These are phyloP conservation scores for Eremobia ochroleuca DNA, from an alignment of 2,888 invertebrate species.

Conservation along the genomic window DNA sequence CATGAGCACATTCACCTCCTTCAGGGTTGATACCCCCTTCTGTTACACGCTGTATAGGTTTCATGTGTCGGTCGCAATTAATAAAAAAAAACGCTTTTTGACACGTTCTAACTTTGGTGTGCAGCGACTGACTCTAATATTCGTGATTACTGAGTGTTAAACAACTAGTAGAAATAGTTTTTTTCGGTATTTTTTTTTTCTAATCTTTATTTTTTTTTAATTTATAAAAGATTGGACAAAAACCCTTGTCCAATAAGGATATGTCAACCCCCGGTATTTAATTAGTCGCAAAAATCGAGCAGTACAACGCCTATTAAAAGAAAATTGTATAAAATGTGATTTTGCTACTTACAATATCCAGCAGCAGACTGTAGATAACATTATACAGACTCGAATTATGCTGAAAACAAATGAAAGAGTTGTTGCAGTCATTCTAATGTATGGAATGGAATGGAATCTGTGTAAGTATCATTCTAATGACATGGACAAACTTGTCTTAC, in stretches of 20 bases:
- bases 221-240: too few species aligned
- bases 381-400: conserved; percentile 74
- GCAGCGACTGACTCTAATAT: background rate
- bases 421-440: background rate
- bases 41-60: too few species aligned
- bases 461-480: background rate
- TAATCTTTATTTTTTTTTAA: too few species aligned
- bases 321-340: background rate
- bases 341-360: conserved; percentile 79
- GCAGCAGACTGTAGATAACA: conserved; percentile 76
- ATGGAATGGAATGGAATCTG: background rate
- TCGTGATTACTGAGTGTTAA: background rate
- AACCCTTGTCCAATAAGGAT: too few species aligned
- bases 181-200: background rate
- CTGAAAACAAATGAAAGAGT: conserved; percentile 69
- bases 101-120: background rate
- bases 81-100: background rate
- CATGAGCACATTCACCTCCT: too few species aligned
- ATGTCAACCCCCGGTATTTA: too few species aligned
- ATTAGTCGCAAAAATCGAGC: background rate
- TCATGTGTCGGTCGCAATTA: too few species aligned
- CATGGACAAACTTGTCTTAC: conserved; percentile 60
- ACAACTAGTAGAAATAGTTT: background rate
- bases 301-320: background rate
- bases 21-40: too few species aligned